phyloP scores from a whole-genome alignment of 2,797 vertebrate genomes.

The Pteropus rufus region DNA sequence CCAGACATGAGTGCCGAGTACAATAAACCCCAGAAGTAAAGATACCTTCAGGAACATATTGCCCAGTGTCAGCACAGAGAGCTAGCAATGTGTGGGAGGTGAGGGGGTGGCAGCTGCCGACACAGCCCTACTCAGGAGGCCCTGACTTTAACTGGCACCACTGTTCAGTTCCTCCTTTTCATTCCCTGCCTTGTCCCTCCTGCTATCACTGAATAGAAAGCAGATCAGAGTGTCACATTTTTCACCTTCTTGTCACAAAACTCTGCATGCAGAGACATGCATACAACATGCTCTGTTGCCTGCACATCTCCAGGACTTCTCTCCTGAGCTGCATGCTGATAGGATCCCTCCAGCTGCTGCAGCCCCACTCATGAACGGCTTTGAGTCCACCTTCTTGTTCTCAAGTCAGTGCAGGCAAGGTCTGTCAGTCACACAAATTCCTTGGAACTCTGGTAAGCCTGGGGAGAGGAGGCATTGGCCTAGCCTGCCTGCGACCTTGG shows the following conservation, averaged over 20 bases:
- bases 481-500: not conserved
- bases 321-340: not conserved
- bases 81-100: no score
- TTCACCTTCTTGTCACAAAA: not conserved
- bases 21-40: not conserved
- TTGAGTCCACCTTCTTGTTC: no score
- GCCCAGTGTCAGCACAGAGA: no score
- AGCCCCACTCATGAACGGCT: not conserved
- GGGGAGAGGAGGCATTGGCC: not conserved
- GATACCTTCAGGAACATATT: not conserved
- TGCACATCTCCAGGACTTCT: not conserved
- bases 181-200: not conserved
- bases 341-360: not conserved
- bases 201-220: not conserved
- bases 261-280: not conserved
- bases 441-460: not conserved
- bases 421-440: not conserved
- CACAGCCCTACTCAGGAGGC: not conserved
- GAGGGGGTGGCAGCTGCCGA: no score
- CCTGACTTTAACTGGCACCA: not conserved
- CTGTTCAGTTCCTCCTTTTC: no score
- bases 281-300: no score
- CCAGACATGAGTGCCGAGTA: not conserved
- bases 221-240: not conserved
- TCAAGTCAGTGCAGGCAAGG: not conserved